Conservation (phyloP, 2,113 vertebrate species). For the Oceanodroma tethys region DNA sequence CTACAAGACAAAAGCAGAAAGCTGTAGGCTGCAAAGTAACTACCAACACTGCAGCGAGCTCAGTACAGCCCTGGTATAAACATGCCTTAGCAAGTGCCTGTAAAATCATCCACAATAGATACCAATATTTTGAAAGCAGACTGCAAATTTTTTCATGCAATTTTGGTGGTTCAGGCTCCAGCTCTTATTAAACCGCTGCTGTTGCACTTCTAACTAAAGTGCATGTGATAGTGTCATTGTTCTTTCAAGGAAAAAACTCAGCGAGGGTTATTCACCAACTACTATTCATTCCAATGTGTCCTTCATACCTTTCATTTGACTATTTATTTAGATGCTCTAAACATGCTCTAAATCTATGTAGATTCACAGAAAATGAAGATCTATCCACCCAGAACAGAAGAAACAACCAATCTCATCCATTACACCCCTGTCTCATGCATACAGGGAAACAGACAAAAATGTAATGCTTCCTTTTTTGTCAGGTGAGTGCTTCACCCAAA, state of each 20-base stretch:
- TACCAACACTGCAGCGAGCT: constrained; percentile 35
- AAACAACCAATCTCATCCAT: not conserved
- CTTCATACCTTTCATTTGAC: not conserved
- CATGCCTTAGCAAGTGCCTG: not conserved
- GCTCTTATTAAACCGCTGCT: not conserved
- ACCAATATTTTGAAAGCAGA: constrained; percentile 62
- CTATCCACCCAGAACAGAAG: not conserved
- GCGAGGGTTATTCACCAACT: not conserved
- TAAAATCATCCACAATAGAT: constrained; percentile 55
- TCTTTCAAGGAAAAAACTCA: not conserved
- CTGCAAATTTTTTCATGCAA: not conserved
- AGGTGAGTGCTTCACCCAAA: not conserved
- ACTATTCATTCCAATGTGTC: not conserved
- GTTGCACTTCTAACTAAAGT: not conserved
- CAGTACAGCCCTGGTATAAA: not conserved
- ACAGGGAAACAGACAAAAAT: not conserved
- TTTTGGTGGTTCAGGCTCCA: constrained; percentile 45
- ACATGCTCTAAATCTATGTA: not conserved
- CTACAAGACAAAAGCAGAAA: constrained; percentile 27
- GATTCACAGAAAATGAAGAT: not conserved
- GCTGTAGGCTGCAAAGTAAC: constrained; percentile 18
- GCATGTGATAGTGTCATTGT: not conserved
- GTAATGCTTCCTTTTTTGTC: not conserved
- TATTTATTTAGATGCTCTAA: not conserved
- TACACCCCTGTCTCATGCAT: not conserved